Conservation (phyloP, 2,797 vertebrate species). For the Rhynchotus rufescens region DNA sequence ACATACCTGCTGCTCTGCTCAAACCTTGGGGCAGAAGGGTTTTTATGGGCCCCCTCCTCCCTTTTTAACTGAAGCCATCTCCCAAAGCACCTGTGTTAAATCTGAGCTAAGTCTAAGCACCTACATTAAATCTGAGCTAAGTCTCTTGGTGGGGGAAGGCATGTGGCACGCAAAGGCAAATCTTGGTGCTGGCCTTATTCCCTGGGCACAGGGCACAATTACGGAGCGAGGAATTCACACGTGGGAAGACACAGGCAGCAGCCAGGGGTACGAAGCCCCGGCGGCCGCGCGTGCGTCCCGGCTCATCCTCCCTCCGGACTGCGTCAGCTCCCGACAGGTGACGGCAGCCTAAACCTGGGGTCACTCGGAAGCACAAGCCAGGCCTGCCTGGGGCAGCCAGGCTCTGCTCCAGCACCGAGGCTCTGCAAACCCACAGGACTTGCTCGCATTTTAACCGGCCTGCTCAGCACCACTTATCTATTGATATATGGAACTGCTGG, state of each 20-base stretch:
- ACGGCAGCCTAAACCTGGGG: slow-evolving; percentile 53
- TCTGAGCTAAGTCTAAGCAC: background rate
- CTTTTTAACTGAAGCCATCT: background rate
- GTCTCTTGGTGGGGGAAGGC: slow-evolving; percentile 32
- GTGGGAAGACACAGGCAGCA: slow-evolving; percentile 58
- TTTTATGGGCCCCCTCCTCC: background rate
- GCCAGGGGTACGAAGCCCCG: slow-evolving; percentile 22
- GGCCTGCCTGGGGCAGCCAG: background rate
- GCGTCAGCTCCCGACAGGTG: slow-evolving; percentile 46
- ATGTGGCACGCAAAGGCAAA: slow-evolving; percentile 34
- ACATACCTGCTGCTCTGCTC: background rate
- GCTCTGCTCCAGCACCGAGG: background rate
- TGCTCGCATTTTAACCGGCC: background rate
- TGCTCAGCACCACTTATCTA: background rate
- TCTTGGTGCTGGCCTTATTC: slow-evolving; percentile 34
- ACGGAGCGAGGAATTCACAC: slow-evolving; percentile 63
- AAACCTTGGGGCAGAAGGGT: background rate
- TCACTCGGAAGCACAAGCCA: slow-evolving; percentile 39
- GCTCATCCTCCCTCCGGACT: slow-evolving; percentile 54
- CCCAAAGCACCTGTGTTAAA: slow-evolving; percentile 3
- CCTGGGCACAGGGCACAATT: slow-evolving; percentile 32
- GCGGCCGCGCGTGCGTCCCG: too few relatives aligned
- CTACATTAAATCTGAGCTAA: slow-evolving; percentile 13
- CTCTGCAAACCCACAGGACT: background rate
- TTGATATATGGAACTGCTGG: background rate